Conservation (phyloP, 2,113 vertebrate genomes). For the Nematolebias whitei region DNA sequence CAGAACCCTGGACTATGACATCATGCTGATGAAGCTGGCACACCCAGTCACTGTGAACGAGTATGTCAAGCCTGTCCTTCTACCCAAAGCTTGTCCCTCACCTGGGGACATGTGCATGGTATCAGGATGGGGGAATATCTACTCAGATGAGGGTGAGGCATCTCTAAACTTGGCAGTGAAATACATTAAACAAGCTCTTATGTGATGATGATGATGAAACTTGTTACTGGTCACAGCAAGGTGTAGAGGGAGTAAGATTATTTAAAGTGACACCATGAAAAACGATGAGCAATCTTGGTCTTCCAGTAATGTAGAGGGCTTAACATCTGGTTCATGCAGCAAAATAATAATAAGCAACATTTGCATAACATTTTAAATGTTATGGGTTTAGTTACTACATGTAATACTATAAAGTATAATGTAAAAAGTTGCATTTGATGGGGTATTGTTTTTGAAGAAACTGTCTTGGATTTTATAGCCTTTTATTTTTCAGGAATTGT, state of each 20-base stretch:
- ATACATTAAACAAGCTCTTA: background rate
- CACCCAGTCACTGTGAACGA: conserved; percentile 56
- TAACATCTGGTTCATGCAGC: no score
- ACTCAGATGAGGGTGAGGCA: conserved; percentile 62
- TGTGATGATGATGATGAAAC: background rate
- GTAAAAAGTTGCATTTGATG: no score
- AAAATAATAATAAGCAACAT: no score
- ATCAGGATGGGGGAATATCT: conserved; percentile 80
- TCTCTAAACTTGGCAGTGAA: background rate
- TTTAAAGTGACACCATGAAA: no score
- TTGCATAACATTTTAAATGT: no score
- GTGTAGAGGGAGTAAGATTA: background rate
- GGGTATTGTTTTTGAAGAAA: no score
- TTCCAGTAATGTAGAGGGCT: no score
- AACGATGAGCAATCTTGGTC: no score
- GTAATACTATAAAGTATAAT: no score
- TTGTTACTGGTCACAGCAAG: background rate
- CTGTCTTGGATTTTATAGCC: no score
- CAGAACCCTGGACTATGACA: conserved; percentile 73
- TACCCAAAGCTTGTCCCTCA: conserved; percentile 66
- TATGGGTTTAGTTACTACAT: no score
- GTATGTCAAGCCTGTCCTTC: conserved; percentile 63
- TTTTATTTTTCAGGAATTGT: no score
- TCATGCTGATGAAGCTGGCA: conserved; percentile 78
- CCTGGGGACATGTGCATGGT: conserved; percentile 68